Evolutionary conservation across 1,140 invertebrate genomes (phyloP).

Genomic region (Drosophila nigrodunni): DNA sequence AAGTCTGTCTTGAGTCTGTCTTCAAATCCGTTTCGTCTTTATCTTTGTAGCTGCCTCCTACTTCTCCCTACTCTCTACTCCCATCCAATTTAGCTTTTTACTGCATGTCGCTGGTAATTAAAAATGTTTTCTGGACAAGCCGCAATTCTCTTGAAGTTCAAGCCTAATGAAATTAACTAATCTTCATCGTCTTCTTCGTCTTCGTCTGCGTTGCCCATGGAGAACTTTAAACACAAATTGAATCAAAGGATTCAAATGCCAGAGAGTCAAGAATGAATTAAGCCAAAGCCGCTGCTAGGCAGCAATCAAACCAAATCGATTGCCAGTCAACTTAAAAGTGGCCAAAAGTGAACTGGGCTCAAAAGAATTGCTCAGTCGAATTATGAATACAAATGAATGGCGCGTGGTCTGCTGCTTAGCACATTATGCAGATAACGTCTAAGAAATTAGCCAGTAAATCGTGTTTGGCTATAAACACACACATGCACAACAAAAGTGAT

Average conservation of each 20-base stretch:
- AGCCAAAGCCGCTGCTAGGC: slow-evolving; percentile 8
- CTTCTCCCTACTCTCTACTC: background rate
- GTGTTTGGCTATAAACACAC: slow-evolving; percentile 33
- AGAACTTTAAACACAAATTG: slow-evolving; percentile 38
- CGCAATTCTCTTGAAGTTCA: slow-evolving; percentile 2
- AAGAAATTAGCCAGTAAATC: slow-evolving; percentile 66
- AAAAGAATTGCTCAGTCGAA: slow-evolving; percentile 12
- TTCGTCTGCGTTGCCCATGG: slow-evolving; percentile 31
- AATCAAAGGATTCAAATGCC: slow-evolving; percentile 34
- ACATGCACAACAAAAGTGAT: background rate
- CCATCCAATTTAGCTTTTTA: slow-evolving; percentile 7
- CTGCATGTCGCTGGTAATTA: slow-evolving; percentile 53
- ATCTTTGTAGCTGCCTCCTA: background rate
- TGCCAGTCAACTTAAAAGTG: slow-evolving; percentile 6
- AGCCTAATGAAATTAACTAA: slow-evolving; percentile 66
- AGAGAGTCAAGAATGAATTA: background rate
- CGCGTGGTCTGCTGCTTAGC: slow-evolving; percentile 7
- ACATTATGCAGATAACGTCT: slow-evolving; percentile 50
- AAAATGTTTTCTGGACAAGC: slow-evolving; percentile 40
- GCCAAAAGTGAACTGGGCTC: background rate
- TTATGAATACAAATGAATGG: slow-evolving; percentile 34
- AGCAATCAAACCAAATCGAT: slow-evolving; percentile 12
- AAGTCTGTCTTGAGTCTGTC: background rate
- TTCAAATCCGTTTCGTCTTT: background rate
- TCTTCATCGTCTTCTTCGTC: slow-evolving; percentile 16